These are phyloP conservation scores for Liolophura sinensis DNA, from an alignment of 1,140 invertebrate genomes.

Conservation along the genomic window DNA sequence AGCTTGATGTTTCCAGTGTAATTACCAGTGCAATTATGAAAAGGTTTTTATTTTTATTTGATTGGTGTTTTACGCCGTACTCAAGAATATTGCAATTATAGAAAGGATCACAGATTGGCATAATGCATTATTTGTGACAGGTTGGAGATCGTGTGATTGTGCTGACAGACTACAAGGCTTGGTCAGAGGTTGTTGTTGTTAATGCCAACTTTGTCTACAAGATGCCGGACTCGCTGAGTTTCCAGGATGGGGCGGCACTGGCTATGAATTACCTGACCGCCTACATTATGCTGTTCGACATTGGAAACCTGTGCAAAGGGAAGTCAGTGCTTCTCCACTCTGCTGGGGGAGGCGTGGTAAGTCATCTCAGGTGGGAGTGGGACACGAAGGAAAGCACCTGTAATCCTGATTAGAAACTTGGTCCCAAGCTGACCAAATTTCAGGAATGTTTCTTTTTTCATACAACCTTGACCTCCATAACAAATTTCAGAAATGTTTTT, in stretches of 20 bases:
- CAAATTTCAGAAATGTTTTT: too few species aligned
- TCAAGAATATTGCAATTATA: too few species aligned
- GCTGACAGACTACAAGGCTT: slow-evolving; percentile 79
- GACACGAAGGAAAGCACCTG: too few species aligned
- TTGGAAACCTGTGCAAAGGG: slow-evolving; percentile 75
- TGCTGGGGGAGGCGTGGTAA: slow-evolving; percentile 86
- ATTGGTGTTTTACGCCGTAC: too few species aligned
- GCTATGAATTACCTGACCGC: slow-evolving; percentile 86
- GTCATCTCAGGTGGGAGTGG: slow-evolving; percentile 52
- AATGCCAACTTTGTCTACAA: slow-evolving; percentile 78
- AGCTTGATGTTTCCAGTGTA: too few species aligned
- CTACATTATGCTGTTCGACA: slow-evolving; percentile 82
- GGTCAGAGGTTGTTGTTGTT: slow-evolving; percentile 82
- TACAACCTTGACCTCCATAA: too few species aligned
- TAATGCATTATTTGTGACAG: slow-evolving; percentile 58
- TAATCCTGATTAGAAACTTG: too few species aligned
- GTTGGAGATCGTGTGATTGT: slow-evolving; percentile 85
- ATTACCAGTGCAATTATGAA: too few species aligned
- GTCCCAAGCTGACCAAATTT: too few species aligned
- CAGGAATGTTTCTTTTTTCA: too few species aligned
- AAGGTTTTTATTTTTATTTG: too few species aligned
- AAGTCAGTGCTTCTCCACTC: slow-evolving; percentile 84
- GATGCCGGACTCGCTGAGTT: slow-evolving; percentile 76
- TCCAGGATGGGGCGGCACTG: slow-evolving; percentile 78
- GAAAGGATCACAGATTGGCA: too few species aligned